Conservation (phyloP, 2,797 vertebrate species). For the Eospalax fontanierii region DNA sequence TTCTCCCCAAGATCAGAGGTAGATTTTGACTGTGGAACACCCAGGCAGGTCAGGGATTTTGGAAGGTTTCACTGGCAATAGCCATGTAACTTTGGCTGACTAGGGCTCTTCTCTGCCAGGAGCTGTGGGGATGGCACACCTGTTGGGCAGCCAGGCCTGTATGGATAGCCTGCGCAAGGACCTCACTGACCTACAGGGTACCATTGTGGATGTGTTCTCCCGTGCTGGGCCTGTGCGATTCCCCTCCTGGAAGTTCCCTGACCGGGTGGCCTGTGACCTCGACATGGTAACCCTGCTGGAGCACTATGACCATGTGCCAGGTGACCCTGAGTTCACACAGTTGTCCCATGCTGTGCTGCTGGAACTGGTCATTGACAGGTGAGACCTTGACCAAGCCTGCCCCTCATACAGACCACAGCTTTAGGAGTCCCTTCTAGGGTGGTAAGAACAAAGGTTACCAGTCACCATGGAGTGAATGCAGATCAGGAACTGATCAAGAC, state of each 20-base stretch:
- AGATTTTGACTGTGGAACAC: background rate
- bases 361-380: conserved; percentile 97
- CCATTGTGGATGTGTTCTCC: conserved; percentile 94
- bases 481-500: background rate
- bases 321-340: conserved; percentile 94
- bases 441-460: background rate
- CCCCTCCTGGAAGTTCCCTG: conserved; percentile 97
- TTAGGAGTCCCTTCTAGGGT: background rate
- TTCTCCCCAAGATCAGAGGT: background rate
- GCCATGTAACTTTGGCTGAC: background rate
- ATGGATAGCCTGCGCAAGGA: conserved; percentile 94
- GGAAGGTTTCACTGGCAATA: background rate
- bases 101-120: conserved; percentile 46
- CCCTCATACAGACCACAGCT: background rate
- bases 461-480: background rate
- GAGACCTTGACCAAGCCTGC: conserved; percentile 18
- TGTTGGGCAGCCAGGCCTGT: conserved; percentile 92
- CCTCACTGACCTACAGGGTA: conserved; percentile 94
- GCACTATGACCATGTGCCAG: conserved; percentile 93
- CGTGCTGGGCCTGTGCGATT: conserved; percentile 92
- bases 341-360: conserved; percentile 94
- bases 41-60: background rate
- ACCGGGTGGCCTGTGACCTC: conserved; percentile 94
- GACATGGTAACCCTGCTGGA: conserved; percentile 94
- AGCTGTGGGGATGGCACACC: conserved; percentile 89